Evolutionary conservation across 2,888 invertebrate genomes (phyloP), one percentile per base, ranked within the genome.

Genomic region (Listrodromus nycthemerus): DNA sequence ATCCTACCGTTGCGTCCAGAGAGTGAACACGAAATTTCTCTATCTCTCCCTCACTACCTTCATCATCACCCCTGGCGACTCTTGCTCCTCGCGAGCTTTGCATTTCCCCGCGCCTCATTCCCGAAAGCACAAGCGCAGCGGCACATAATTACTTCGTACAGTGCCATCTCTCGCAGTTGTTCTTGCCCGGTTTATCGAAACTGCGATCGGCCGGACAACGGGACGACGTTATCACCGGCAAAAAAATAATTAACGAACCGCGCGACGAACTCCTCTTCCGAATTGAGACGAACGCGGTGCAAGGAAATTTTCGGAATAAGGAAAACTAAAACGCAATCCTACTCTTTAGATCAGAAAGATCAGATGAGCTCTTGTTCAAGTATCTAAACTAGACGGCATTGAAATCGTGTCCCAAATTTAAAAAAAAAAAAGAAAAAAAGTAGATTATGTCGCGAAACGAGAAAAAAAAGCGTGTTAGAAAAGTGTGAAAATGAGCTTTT

Each of bases 81-180:
- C 24, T 66, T 73, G 45, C 73, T 24, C 45, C 33, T 48, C 63
- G 30, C 69, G 61, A 77, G 80, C 83, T 80, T 76, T 74, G 80
- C 52, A 77, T 80, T 77, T 77, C 77, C 55, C 65, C 27, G 52
- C 55, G 63, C 76, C 77, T 80, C 83, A 69, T 84, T 73, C 73
- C 77, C 63, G 55, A 73, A 80, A 63, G 61, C 80, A 63, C 83
- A 70, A 80, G 76, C 55, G 63, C 69, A 80, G 69, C 63, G 75
- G 63, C 21, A 65, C 81, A 71, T 77, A 81, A 81, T 81, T 75
- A 70, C 80, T 16, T 4, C 4, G 27, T 65, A 80, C 58, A 80
- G 83, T 63, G 16, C 19, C 48, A 67, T 16, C 61, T 48, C 76
- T 67, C 80, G 33, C 50, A 67, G 27, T 65, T 76, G 71, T 48